These are phyloP conservation scores for Myotis vivesi DNA, from an alignment of 2,797 vertebrate species.

Conservation along the genomic window DNA sequence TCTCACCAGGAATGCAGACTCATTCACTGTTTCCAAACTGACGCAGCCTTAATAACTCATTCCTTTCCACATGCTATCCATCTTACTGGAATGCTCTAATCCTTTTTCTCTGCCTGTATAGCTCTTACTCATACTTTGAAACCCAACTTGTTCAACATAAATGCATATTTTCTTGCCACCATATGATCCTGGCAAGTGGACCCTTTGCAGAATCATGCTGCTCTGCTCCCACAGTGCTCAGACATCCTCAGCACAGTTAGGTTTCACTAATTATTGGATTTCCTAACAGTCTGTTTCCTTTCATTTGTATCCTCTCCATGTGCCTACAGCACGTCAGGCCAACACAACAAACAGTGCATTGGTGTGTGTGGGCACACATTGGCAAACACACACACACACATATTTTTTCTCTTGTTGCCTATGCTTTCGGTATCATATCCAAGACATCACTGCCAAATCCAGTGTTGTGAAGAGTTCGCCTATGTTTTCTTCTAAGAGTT, in stretches of 20 bases:
- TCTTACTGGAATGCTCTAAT: background rate
- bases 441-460: background rate
- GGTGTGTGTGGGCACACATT: background rate
- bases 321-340: background rate
- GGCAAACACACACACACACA: background rate
- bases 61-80: background rate
- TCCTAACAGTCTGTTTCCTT: background rate
- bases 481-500: background rate
- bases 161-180: background rate
- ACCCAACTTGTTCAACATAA: background rate
- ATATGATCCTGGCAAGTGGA: background rate
- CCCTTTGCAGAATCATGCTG: background rate
- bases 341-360: background rate
- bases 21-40: background rate
- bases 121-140: background rate
- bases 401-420: background rate
- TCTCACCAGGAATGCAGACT: background rate
- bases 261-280: background rate
- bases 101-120: background rate
- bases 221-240: background rate
- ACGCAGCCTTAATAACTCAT: background rate
- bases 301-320: background rate
- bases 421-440: background rate
- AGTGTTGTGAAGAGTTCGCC: background rate
- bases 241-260: background rate